Conservation (phyloP, 2,888 invertebrate genomes). For the Entomobrya proxima region DNA sequence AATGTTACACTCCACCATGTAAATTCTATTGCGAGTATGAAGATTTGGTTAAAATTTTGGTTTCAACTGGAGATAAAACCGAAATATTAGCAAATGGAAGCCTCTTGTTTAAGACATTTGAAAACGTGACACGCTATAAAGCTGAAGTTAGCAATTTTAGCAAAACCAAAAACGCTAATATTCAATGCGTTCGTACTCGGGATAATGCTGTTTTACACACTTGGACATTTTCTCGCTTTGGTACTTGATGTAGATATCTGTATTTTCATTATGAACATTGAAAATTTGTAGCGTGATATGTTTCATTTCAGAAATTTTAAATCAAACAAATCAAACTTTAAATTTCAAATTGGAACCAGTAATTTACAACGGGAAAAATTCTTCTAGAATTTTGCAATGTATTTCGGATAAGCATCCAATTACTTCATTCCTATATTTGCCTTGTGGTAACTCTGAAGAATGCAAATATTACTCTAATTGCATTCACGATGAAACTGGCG, state of each 20-base stretch:
- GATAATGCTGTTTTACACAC: background rate
- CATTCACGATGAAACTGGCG: background rate
- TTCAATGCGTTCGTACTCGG: background rate
- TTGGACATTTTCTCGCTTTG: background rate
- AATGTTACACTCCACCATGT: background rate
- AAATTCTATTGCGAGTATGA: background rate
- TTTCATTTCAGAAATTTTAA: background rate
- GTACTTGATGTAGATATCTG: background rate
- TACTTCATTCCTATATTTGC: background rate
- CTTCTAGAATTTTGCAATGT: background rate
- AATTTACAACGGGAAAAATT: background rate
- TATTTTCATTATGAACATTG: background rate
- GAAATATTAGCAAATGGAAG: background rate
- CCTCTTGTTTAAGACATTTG: background rate
- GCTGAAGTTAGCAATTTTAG: background rate
- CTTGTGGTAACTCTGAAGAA: background rate
- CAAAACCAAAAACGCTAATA: background rate
- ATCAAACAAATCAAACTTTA: background rate
- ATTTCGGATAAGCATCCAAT: background rate
- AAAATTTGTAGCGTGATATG: background rate
- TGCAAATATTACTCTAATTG: background rate
- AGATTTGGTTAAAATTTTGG: background rate
- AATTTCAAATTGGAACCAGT: background rate
- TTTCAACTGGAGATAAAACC: background rate
- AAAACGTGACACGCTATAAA: background rate